phyloP scores from a whole-genome alignment of 2,113 vertebrate genomes.

The Seriola quinqueradiata region DNA sequence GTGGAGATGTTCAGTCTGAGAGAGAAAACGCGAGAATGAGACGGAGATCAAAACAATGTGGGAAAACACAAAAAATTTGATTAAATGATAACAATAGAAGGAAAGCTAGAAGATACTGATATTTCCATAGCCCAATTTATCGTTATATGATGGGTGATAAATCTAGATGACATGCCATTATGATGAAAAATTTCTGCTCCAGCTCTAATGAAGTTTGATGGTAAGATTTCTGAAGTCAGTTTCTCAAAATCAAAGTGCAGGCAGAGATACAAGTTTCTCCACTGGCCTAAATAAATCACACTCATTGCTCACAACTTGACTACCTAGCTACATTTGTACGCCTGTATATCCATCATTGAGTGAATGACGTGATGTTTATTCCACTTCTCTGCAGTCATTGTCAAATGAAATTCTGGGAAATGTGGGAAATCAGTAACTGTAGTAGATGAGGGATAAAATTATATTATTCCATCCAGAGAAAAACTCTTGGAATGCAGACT shows the following conservation, averaged over 20 bases:
- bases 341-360: background rate
- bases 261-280: background rate
- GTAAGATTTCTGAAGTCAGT: background rate
- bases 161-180: background rate
- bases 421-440: background rate
- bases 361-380: no score
- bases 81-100: background rate
- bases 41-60: background rate
- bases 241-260: background rate
- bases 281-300: constrained; percentile 19
- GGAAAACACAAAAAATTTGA: background rate
- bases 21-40: constrained; percentile 14
- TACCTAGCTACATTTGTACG: background rate
- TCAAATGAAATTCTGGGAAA: background rate
- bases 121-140: background rate
- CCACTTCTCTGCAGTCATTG: no score
- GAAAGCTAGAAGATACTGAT: background rate
- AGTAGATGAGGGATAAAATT: background rate
- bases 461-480: background rate
- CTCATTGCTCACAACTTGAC: background rate
- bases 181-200: background rate
- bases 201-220: background rate
- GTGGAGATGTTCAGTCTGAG: constrained; percentile 72
- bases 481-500: background rate
- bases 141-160: background rate